A percentile compares a stretch with the other conserved stretches of the same genome.
phyloP scores from a whole-genome alignment of 2,113 vertebrate genomes.

The Carlito syrichta region DNA sequence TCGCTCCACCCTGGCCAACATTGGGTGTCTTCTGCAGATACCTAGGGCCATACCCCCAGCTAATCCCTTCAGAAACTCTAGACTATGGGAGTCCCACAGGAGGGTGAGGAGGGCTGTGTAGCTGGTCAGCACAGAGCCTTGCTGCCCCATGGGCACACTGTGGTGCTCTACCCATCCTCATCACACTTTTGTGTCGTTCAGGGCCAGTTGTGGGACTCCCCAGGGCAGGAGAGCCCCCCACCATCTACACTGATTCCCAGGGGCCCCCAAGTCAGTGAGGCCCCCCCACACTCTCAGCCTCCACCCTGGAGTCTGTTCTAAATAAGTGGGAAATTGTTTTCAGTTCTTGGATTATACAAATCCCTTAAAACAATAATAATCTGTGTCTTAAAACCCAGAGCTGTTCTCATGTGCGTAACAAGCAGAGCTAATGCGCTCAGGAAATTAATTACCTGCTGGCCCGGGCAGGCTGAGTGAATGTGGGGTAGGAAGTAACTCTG shows the following conservation, averaged over 20 bases:
- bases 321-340: slow-evolving; percentile 4
- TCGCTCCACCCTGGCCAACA: background rate
- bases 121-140: background rate
- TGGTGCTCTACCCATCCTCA: background rate
- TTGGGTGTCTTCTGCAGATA: background rate
- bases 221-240: background rate
- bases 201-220: background rate
- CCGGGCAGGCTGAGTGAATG: background rate
- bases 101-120: background rate
- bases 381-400: slow-evolving; percentile 18
- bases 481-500: background rate
- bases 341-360: slow-evolving; percentile 38
- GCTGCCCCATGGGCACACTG: too few relatives aligned
- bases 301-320: background rate
- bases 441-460: background rate
- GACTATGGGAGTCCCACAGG: background rate
- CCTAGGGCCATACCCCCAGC: too few relatives aligned
- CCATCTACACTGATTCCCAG: background rate
- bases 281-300: background rate
- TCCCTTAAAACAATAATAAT: slow-evolving; percentile 43
- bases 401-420: background rate
- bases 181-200: background rate
- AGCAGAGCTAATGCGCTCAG: slow-evolving; percentile 18
- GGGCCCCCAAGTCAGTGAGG: too few relatives aligned
- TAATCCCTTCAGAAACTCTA: background rate